Base-by-base conservation (phyloP, 2,113 vertebrate genomes). In the Corapipo altera region DNA sequence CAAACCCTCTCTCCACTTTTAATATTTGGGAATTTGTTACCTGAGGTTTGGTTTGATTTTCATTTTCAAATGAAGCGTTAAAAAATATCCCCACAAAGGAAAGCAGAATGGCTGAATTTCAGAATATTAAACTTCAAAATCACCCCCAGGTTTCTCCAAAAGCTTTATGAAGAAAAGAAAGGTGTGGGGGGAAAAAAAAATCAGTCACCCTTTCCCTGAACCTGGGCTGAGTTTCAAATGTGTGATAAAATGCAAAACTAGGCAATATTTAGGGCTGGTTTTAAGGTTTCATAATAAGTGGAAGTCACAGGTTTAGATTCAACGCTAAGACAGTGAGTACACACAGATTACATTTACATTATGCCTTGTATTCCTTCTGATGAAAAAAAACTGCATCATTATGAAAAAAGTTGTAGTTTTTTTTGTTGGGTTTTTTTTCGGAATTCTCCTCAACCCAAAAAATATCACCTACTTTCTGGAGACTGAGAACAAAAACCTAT, bases 261-360 rank as follows among this genome's bases (percentile, higher is more conserved):
- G 52, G 3, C 19, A 72, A 28, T 24, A 10, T 80, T 93, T 41
- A 72, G 3, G 19, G 6, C 32, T 44, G 22, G 18, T 52, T n/a
- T 79, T 64, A 65, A 59, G 12, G 4, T 52, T 85, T 89, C 15
- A 24, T 33, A 44, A 15, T 21, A 84, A 48, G 6, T n/a, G 62
- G 5, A 44, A 62, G 32, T 35, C 35, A 72, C 4, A 44, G 8
- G 17, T 26, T 69, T 84, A 82, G n/a, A 41, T 46, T 78, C 17
- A 69, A 5, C 5, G 13, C 14, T 64, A 61, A 92, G 8, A 23
- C 14, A 85, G 64, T 12, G 12, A 48, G 19, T 32, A 72, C 48
- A 5, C 5, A 39, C 0, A n/a, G n/a, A 1, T 8, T 28, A 6
- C 48, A 4, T 58, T 82, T 82, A 27, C 9, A 3, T 22, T 80